phyloP scores from a whole-genome alignment of 2,888 invertebrate species.

The Nebria brevicollis region DNA sequence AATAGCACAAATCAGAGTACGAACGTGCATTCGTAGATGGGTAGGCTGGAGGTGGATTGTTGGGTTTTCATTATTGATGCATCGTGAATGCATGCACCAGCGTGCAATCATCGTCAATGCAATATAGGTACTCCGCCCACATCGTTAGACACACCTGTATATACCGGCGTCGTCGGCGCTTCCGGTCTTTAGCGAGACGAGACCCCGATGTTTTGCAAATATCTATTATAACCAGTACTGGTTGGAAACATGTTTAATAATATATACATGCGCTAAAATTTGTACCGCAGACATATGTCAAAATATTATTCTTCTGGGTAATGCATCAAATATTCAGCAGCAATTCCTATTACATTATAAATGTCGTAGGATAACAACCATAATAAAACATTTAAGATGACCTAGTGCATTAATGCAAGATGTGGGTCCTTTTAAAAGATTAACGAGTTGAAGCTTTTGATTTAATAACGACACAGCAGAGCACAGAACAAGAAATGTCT shows the following conservation, averaged over 20 bases:
- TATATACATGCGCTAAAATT: not conserved
- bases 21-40: not conserved
- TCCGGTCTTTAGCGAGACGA: conserved; percentile 22
- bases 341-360: too few species aligned
- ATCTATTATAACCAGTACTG: not conserved
- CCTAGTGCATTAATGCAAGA: not conserved
- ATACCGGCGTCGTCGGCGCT: conserved; percentile 6
- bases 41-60: not conserved
- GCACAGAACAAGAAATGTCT: not conserved
- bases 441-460: not conserved
- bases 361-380: not conserved
- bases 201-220: conserved; percentile 15
- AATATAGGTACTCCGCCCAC: conserved; percentile 16
- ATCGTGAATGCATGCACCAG: conserved; percentile 5
- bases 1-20: not conserved
- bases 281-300: not conserved
- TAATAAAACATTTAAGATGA: not conserved
- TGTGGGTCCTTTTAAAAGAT: not conserved
- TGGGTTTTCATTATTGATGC: conserved; percentile 28
- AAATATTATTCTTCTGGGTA: not conserved
- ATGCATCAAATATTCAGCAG: not conserved
- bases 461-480: not conserved
- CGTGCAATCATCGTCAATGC: conserved; percentile 12
- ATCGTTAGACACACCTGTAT: conserved; percentile 29
- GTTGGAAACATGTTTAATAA: not conserved